Percentiles rank a stretch among this genome's conserved stretches.
phyloP scores from a whole-genome alignment of 2,797 vertebrate species.

The Neolamprologus multifasciatus region DNA sequence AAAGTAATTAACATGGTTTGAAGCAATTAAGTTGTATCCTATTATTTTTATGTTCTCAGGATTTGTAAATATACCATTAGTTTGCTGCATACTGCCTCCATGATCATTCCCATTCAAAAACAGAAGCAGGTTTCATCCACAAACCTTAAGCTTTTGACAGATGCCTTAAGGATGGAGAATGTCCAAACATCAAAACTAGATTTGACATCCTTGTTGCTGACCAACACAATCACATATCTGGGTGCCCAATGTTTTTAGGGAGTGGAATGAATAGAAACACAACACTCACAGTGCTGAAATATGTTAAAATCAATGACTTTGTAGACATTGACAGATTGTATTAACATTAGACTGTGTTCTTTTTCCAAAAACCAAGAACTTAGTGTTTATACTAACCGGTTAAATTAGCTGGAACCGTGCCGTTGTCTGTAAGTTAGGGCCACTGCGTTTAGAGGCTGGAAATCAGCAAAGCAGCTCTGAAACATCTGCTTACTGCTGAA shows the following conservation, averaged over 20 bases:
- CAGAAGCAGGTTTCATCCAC: background rate
- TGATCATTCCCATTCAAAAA: background rate
- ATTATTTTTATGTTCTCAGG: background rate
- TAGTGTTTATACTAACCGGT: fast-evolving
- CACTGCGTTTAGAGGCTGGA: background rate
- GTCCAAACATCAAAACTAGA: background rate
- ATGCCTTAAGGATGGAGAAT: background rate
- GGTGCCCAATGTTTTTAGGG: background rate
- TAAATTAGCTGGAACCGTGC: background rate
- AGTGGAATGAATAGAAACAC: background rate
- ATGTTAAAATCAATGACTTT: background rate
- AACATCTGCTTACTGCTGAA: background rate
- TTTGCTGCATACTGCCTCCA: background rate
- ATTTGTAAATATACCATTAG: background rate
- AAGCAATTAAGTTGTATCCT: background rate
- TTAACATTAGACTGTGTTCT: background rate
- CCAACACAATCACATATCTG: background rate
- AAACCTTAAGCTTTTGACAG: background rate
- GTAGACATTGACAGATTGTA: background rate
- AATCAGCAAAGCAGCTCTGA: background rate
- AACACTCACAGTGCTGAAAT: background rate
- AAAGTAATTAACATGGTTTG: constrained; percentile 12
- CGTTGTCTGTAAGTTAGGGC: background rate
- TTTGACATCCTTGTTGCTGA: background rate
- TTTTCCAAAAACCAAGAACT: background rate